phyloP scores from a whole-genome alignment of 2,113 vertebrate genomes.

The Carettochelys insculpta region DNA sequence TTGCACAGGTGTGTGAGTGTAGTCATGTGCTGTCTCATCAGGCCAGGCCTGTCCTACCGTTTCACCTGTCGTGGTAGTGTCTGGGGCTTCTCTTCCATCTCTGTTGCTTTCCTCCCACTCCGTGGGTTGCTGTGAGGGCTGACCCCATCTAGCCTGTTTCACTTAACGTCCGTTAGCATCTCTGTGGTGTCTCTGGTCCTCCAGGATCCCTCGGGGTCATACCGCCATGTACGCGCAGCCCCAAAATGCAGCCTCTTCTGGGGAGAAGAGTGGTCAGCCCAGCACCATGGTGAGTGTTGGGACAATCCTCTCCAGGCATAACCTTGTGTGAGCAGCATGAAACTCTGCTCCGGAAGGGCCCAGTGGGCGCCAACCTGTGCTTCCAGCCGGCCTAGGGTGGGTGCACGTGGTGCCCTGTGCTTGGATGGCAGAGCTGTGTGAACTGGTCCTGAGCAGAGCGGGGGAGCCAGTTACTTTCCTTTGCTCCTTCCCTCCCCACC shows the following conservation, averaged over 20 bases:
- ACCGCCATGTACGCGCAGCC: no score
- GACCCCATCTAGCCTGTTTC: background rate
- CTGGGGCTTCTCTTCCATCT: background rate
- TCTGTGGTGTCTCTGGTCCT: background rate
- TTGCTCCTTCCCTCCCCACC: fast-evolving
- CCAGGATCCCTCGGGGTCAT: background rate
- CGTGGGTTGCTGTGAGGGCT: background rate
- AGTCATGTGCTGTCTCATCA: background rate
- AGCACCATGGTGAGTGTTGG: background rate
- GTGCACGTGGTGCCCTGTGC: background rate
- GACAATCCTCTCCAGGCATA: background rate
- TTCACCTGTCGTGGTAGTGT: background rate
- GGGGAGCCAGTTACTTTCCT: background rate
- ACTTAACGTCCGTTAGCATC: background rate
- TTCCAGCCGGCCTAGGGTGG: background rate
- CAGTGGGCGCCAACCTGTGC: no score
- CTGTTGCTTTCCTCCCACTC: background rate
- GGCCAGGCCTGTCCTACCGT: background rate
- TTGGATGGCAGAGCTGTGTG: background rate
- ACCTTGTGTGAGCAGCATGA: background rate
- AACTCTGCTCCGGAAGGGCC: background rate
- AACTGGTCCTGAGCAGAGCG: background rate
- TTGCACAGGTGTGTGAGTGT: background rate
- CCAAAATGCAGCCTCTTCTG: background rate
- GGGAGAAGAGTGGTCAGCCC: background rate